Evolutionary conservation across 2,888 invertebrate genomes (phyloP).

Genomic region (Eupelmus urozonus): DNA sequence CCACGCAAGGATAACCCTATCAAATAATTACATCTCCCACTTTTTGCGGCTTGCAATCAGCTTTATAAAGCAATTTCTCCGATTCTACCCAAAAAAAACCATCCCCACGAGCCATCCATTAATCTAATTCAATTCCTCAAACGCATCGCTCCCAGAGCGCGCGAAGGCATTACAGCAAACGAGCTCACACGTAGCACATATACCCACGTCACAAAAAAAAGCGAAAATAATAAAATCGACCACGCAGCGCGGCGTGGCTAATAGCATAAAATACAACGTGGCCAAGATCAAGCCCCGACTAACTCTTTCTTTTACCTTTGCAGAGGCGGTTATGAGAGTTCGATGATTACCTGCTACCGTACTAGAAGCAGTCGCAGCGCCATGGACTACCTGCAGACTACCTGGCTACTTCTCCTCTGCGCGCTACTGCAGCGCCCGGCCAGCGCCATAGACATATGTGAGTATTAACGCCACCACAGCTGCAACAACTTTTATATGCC

Average conservation of each 20-base stretch:
- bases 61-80: background rate
- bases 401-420: constrained; percentile 71
- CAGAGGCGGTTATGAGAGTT: constrained; percentile 75
- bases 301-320: constrained; percentile 62
- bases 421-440: constrained; percentile 67
- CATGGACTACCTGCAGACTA: constrained; percentile 73
- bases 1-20: background rate
- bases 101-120: constrained; percentile 31
- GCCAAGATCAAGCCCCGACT: no score
- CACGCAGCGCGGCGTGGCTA: no score
- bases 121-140: constrained; percentile 60
- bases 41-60: background rate
- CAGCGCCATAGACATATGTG: constrained; percentile 75
- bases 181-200: background rate
- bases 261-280: background rate
- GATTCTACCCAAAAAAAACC: background rate
- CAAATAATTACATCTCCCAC: no score
- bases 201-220: no score
- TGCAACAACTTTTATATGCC: no score
- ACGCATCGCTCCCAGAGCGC: background rate
- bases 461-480: no score
- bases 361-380: constrained; percentile 61
- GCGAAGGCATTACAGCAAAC: background rate
- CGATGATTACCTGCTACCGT: constrained; percentile 74
- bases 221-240: no score